Evolutionary conservation across 2,113 vertebrate genomes (phyloP).

Genomic region (Petromus typicus): DNA sequence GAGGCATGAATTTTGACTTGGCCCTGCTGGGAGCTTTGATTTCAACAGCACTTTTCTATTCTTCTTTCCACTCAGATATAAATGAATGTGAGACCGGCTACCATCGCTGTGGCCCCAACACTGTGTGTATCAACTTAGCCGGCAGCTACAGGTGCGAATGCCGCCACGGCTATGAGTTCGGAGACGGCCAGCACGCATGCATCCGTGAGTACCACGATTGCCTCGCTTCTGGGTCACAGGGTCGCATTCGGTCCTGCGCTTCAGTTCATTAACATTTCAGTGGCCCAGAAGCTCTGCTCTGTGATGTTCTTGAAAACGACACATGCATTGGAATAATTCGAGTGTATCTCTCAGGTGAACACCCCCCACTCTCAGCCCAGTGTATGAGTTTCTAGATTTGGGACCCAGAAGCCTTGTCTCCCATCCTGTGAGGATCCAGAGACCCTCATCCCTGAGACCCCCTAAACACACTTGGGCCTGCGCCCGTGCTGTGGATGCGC

Average conservation of each 20-base stretch:
- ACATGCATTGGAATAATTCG: background rate
- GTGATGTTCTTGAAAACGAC: background rate
- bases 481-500: background rate
- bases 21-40: background rate
- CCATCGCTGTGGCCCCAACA: conserved; percentile 88
- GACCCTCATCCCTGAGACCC: background rate
- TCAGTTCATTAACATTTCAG: background rate
- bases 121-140: conserved; percentile 89
- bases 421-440: background rate
- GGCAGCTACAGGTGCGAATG: conserved; percentile 93
- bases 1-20: background rate
- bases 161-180: conserved; percentile 85
- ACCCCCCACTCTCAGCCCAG: background rate
- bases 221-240: background rate
- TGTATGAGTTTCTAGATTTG: background rate
- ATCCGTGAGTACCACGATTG: conserved; percentile 86
- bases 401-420: background rate
- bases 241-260: background rate
- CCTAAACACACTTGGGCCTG: background rate
- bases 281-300: background rate
- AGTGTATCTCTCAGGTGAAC: background rate
- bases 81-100: conserved; percentile 91
- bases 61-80: conserved; percentile 86
- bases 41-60: background rate
- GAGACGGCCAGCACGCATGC: conserved; percentile 87